These are phyloP conservation scores for Dasyurus viverrinus DNA, from an alignment of 2,113 vertebrate species.

Conservation along the genomic window DNA sequence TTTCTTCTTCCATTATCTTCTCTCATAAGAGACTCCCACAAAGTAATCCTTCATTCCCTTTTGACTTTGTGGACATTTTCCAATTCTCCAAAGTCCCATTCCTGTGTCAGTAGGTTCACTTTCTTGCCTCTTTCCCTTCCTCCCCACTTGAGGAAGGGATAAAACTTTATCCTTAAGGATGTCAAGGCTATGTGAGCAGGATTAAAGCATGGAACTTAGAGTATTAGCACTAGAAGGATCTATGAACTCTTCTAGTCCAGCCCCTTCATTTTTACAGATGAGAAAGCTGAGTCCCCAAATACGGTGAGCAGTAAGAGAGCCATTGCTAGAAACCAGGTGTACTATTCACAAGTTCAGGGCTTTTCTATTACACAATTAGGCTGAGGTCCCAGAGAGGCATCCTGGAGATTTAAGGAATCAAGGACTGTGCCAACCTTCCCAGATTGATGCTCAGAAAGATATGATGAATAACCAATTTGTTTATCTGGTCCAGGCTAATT, in stretches of 20 bases:
- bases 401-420: not conserved
- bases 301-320: too few relatives aligned
- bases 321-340: not conserved
- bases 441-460: not conserved
- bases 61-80: too few relatives aligned
- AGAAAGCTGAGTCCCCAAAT: not conserved
- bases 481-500: slow-evolving; percentile 7
- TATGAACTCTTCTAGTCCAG: not conserved
- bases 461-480: slow-evolving; percentile 73
- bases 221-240: not conserved
- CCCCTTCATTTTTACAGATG: not conserved
- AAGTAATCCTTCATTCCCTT: not conserved
- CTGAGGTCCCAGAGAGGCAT: not conserved
- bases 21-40: not conserved
- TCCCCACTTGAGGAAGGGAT: not conserved
- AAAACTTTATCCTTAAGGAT: not conserved
- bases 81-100: not conserved
- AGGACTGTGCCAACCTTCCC: not conserved
- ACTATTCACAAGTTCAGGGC: not conserved
- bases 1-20: not conserved
- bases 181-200: not conserved
- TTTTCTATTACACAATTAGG: not conserved
- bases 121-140: not conserved
- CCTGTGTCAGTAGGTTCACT: not conserved
- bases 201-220: not conserved